These are phyloP conservation scores for Ostrea denselamellosa DNA, from an alignment of 1,140 invertebrate genomes.

Conservation along the genomic window DNA sequence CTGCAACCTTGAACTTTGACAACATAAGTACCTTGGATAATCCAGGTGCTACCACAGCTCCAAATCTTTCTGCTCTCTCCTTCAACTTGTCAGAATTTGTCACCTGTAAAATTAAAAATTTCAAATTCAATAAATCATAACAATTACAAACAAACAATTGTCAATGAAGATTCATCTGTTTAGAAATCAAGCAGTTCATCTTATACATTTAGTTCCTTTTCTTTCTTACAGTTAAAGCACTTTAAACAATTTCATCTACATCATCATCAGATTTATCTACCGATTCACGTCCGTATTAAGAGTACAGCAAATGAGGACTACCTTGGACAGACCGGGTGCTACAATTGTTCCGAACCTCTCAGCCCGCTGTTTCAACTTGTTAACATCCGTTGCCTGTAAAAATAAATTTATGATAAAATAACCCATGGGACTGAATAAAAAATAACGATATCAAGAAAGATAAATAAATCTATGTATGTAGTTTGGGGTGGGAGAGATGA, in stretches of 20 bases:
- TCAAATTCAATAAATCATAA: no score
- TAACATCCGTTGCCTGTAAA: conserved; percentile 36
- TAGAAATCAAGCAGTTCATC: no score
- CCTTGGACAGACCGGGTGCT: conserved; percentile 12
- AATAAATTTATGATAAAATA: background rate
- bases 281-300: no score
- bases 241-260: background rate
- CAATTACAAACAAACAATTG: no score
- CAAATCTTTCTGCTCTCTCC: conserved; percentile 70
- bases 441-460: no score
- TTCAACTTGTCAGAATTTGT: conserved; percentile 64
- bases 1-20: background rate
- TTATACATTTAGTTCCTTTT: background rate
- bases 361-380: conserved; percentile 54
- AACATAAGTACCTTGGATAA: conserved; percentile 59
- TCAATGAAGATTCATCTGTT: no score
- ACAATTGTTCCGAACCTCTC: conserved; percentile 53
- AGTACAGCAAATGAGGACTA: background rate
- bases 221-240: background rate
- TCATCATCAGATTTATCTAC: background rate
- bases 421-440: no score
- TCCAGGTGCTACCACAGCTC: conserved; percentile 58
- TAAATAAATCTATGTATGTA: no score
- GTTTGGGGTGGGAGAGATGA: no score
- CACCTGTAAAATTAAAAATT: conserved; percentile 52